A percentile compares a stretch with the other conserved stretches of the same genome.
phyloP scores from a whole-genome alignment of 2,888 invertebrate genomes.

The Adelphocoris suturalis region DNA sequence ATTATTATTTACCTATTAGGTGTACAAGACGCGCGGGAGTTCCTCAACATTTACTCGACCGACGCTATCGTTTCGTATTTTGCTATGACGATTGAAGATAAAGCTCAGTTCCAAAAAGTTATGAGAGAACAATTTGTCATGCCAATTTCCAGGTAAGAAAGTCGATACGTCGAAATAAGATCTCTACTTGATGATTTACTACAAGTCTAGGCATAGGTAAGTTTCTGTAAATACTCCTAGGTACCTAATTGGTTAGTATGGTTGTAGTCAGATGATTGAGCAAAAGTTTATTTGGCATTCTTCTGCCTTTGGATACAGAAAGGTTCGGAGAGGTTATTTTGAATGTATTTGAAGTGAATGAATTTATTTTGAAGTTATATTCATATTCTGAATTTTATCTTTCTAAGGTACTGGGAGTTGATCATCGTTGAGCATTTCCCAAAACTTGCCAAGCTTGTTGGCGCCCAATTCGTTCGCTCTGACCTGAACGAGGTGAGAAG shows the following conservation, averaged over 20 bases:
- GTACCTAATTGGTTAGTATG: too few species aligned
- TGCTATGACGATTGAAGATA: background rate
- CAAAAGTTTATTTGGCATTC: too few species aligned
- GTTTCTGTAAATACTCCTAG: too few species aligned
- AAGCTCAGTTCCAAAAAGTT: background rate
- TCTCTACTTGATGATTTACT: too few species aligned
- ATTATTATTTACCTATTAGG: too few species aligned
- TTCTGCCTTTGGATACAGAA: too few species aligned
- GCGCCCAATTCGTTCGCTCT: slow-evolving; percentile 29
- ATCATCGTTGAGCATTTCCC: slow-evolving; percentile 35
- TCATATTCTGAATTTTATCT: too few species aligned
- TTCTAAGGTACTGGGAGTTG: slow-evolving; percentile 45
- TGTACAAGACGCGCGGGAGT: background rate
- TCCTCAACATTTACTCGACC: background rate
- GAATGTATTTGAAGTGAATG: too few species aligned
- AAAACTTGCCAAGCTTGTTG: slow-evolving; percentile 1
- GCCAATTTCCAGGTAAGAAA: background rate
- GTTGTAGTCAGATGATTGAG: too few species aligned
- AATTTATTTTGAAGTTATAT: too few species aligned
- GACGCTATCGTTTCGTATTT: slow-evolving; percentile 36
- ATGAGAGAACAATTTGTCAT: slow-evolving; percentile 23
- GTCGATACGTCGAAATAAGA: background rate
- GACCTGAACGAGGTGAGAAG: background rate
- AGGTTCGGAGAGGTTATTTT: too few species aligned
- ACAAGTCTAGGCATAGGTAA: too few species aligned